phyloP scores from a whole-genome alignment of 2,113 vertebrate species.

The Craseonycteris thonglongyai region DNA sequence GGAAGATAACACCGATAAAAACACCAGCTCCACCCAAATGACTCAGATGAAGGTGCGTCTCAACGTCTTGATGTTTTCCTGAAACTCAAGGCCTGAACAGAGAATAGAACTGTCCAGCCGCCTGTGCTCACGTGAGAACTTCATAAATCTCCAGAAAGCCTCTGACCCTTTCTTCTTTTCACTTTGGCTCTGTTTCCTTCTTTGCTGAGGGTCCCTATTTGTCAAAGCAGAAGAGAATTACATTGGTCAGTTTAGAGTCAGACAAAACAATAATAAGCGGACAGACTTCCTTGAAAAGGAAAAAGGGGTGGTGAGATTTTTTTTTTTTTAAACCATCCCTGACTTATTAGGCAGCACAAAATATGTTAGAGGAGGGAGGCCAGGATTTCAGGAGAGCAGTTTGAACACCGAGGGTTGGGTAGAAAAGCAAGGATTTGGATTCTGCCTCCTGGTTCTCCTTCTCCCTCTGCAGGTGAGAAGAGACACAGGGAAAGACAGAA shows the following conservation, averaged over 20 bases:
- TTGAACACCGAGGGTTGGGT: not conserved
- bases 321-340: not conserved
- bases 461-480: conserved; percentile 52
- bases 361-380: not conserved
- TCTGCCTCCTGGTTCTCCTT: not conserved
- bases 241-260: conserved; percentile 27
- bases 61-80: conserved; percentile 19
- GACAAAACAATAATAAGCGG: conserved; percentile 51
- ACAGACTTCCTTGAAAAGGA: conserved; percentile 13
- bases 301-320: not conserved
- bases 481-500: not conserved
- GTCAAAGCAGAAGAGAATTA: conserved; percentile 44
- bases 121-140: not conserved
- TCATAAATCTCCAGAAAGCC: conserved; percentile 17
- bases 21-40: conserved; percentile 20
- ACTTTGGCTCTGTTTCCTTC: conserved; percentile 48
- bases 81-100: not conserved
- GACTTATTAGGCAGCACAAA: conserved; percentile 7
- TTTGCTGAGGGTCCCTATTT: conserved; percentile 58
- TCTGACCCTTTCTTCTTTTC: conserved; percentile 24
- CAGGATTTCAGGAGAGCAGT: not conserved
- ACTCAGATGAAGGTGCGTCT: not conserved
- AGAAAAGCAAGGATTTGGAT: not conserved
- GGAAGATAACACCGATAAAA: not conserved
- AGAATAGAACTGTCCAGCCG: conserved; percentile 18